These are phyloP conservation scores for Ellobius talpinus DNA, from an alignment of 2,113 vertebrate genomes.

Conservation along the genomic window DNA sequence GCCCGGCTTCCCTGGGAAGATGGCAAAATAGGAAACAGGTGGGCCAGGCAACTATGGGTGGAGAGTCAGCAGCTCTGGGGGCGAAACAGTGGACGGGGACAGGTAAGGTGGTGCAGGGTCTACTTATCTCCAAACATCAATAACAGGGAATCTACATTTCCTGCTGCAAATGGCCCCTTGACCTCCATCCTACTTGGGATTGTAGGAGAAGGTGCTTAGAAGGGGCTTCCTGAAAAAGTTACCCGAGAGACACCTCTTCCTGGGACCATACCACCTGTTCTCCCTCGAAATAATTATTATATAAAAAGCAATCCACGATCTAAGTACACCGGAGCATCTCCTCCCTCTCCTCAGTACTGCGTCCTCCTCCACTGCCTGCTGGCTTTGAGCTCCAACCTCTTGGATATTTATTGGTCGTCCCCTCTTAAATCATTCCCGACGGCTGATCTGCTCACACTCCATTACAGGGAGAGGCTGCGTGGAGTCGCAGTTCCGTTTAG, in stretches of 20 bases:
- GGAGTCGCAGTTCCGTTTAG: conserved; percentile 77
- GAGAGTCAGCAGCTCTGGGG: not conserved
- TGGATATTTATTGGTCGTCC: not conserved
- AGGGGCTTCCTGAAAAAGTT: not conserved
- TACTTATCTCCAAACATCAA: not conserved
- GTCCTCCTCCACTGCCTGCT: not conserved
- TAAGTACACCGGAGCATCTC: rapidly evolving
- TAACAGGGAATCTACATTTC: too few species aligned
- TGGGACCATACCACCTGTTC: rapidly evolving
- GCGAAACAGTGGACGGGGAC: not conserved
- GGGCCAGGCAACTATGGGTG: not conserved
- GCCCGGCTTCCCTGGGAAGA: not conserved
- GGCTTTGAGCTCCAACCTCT: conserved; percentile 26
- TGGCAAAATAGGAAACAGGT: not conserved
- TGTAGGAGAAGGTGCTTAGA: rapidly evolving
- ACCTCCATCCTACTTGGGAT: not conserved
- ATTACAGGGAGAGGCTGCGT: conserved; percentile 14
- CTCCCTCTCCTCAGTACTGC: not conserved
- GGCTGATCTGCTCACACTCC: conserved; percentile 63
- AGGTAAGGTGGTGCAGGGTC: not conserved
- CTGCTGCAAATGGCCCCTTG: not conserved
- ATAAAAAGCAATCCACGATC: not conserved
- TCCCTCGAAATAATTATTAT: not conserved
- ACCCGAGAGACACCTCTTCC: not conserved
- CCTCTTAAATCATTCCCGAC: conserved; percentile 72